A percentile compares a stretch with the other conserved stretches of the same genome.
Evolutionary conservation across 2,888 invertebrate species (phyloP).

Genomic region (Pandemis corylana): DNA sequence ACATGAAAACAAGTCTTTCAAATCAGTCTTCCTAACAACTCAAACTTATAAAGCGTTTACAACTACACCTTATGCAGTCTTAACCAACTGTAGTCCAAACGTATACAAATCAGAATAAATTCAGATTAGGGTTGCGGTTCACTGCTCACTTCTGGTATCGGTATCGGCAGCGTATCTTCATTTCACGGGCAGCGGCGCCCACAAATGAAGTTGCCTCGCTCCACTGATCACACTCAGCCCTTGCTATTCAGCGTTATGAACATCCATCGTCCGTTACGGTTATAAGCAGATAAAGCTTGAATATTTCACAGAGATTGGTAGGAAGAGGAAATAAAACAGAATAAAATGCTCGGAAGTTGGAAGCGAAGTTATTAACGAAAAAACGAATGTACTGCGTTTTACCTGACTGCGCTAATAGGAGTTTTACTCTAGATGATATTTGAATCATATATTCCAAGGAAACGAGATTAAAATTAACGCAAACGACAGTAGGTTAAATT

Average conservation of each 20-base stretch:
- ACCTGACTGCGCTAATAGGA: too few relatives aligned
- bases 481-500: too few relatives aligned
- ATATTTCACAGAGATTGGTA: not conserved
- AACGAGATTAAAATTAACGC: too few relatives aligned
- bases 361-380: not conserved
- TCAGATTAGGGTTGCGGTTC: constrained; percentile 2
- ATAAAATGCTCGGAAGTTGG: not conserved
- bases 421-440: too few relatives aligned
- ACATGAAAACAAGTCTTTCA: too few relatives aligned
- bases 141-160: constrained; percentile 50
- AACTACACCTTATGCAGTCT: too few relatives aligned
- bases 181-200: constrained; percentile 83
- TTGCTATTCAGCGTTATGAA: constrained; percentile 31
- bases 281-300: constrained; percentile 20
- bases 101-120: constrained; percentile 4
- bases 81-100: not conserved
- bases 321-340: not conserved
- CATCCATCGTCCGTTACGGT: constrained; percentile 22
- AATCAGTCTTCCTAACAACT: too few relatives aligned
- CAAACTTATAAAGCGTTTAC: too few relatives aligned
- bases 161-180: constrained; percentile 68
- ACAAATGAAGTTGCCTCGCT: constrained; percentile 84
- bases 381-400: too few relatives aligned
- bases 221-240: constrained; percentile 63
- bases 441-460: too few relatives aligned